Evolutionary conservation across 23 tunicate genomes (phyloP).

Genomic region (Trididemnum miniatum): DNA sequence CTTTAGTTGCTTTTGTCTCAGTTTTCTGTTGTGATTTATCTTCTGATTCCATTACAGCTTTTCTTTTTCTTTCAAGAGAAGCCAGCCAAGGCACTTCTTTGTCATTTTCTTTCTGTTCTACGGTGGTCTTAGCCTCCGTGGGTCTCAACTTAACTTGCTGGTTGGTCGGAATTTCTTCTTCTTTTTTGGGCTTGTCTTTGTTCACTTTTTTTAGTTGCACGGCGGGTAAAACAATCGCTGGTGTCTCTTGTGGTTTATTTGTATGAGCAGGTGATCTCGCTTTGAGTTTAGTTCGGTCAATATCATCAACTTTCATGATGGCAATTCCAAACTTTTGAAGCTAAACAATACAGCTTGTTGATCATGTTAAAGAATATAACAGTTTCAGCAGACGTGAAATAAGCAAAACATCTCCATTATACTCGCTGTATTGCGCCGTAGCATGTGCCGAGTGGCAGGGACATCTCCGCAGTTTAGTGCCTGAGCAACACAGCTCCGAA

Average conservation of each 20-base stretch:
- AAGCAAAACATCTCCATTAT: too few species aligned
- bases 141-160: conserved; percentile 44
- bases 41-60: conserved; percentile 62
- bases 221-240: conserved; percentile 26
- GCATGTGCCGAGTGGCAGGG: too few species aligned
- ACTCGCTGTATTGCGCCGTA: too few species aligned
- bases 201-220: conserved; percentile 68
- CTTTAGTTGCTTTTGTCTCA: too few species aligned
- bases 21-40: neutral
- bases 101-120: conserved; percentile 13
- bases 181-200: conserved; percentile 29
- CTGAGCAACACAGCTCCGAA: too few species aligned
- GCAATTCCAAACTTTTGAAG: conserved; percentile 55
- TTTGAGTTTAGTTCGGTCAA: neutral
- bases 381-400: too few species aligned
- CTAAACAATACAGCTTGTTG: neutral
- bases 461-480: too few species aligned
- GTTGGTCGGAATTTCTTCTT: neutral
- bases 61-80: conserved; percentile 51
- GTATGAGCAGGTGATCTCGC: conserved; percentile 28
- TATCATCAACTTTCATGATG: conserved; percentile 24
- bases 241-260: neutral
- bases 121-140: conserved; percentile 1
- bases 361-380: too few species aligned
- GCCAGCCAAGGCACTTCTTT: conserved; percentile 60